phyloP scores from a whole-genome alignment of 2,113 vertebrate species.

The Phylloscopus trochiloides region DNA sequence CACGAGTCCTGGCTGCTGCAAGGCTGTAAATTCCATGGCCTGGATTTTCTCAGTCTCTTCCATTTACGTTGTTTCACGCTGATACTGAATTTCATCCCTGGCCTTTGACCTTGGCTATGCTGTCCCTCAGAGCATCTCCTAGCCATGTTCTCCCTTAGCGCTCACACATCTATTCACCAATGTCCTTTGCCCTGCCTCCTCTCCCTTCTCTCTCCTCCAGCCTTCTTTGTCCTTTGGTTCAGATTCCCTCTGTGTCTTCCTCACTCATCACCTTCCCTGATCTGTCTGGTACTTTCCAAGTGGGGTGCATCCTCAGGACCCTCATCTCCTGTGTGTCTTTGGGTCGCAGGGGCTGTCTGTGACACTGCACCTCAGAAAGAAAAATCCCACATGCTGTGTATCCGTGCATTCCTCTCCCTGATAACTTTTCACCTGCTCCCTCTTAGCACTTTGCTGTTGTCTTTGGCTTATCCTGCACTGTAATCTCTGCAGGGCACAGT shows the following conservation, averaged over 20 bases:
- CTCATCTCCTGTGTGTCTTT: accelerated
- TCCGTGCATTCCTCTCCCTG: not conserved
- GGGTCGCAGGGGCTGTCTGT: accelerated
- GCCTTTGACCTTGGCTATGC: not conserved
- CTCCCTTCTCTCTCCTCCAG: not conserved
- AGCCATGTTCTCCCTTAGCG: not conserved
- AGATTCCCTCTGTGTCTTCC: not conserved
- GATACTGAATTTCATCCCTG: not conserved
- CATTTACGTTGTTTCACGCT: accelerated
- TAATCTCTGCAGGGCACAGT: conserved; percentile 26
- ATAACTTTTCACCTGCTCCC: conserved; percentile 40
- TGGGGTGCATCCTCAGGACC: not conserved
- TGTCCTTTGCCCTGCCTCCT: not conserved
- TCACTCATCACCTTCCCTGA: not conserved
- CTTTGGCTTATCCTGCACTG: conserved; percentile 25
- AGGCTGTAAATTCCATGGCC: not conserved
- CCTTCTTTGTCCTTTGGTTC: not conserved
- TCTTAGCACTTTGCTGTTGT: conserved; percentile 52
- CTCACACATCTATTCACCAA: accelerated
- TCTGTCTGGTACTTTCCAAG: not conserved
- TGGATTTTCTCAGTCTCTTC: not conserved
- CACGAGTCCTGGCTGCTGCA: not conserved
- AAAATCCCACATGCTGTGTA: not conserved
- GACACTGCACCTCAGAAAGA: not conserved
- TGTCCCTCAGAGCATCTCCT: not conserved